Conservation (phyloP, 2,113 vertebrate genomes). For the Phaetusa simplex region DNA sequence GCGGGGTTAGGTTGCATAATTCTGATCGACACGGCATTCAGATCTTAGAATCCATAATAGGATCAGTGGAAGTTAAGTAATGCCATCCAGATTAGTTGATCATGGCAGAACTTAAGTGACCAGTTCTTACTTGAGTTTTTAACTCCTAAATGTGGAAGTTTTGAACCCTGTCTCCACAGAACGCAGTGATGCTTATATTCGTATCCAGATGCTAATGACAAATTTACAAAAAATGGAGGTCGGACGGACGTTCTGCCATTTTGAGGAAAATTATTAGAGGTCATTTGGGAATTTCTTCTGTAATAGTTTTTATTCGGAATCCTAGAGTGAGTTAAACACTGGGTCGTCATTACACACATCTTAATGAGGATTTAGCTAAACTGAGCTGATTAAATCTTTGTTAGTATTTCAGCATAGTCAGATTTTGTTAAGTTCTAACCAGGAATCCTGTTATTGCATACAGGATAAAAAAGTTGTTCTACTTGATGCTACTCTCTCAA, state of each 20-base stretch:
- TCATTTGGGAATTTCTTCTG: neutral
- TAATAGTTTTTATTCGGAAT: neutral
- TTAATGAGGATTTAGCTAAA: conserved; percentile 48
- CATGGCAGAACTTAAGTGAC: neutral
- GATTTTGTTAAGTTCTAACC: conserved; percentile 44
- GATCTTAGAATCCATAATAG: conserved; percentile 17
- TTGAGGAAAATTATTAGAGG: neutral
- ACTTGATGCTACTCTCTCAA: neutral
- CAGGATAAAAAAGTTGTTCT: neutral
- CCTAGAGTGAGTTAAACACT: neutral
- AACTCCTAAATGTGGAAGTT: neutral
- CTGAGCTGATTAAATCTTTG: conserved; percentile 43
- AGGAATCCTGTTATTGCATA: neutral
- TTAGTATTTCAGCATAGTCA: conserved; percentile 44
- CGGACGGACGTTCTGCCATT: neutral
- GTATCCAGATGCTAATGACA: neutral
- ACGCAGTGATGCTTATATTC: neutral
- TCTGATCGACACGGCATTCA: neutral
- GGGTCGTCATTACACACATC: conserved; percentile 15
- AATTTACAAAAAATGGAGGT: neutral
- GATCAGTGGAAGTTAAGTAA: conserved; percentile 50
- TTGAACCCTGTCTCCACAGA: neutral
- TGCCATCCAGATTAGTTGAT: conserved; percentile 1
- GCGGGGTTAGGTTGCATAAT: neutral
- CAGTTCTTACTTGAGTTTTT: neutral